phyloP scores from a whole-genome alignment of 2,888 invertebrate genomes.

The Dione vanillae region DNA sequence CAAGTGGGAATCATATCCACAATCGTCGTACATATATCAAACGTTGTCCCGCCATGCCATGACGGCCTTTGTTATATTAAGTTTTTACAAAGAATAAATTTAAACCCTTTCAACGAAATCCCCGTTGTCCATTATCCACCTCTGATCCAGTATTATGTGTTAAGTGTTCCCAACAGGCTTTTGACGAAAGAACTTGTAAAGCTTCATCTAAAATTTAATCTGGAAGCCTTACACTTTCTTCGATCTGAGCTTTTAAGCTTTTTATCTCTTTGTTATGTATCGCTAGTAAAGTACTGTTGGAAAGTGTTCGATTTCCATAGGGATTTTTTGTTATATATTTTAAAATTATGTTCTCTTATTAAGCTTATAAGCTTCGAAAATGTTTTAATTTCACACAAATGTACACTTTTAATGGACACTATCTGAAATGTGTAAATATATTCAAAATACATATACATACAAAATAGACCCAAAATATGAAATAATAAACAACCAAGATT shows the following conservation, averaged over 20 bases:
- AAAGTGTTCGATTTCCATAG: too few species aligned
- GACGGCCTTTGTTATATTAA: not conserved
- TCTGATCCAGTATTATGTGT: not conserved
- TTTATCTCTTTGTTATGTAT: not conserved
- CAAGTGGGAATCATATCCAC: not conserved
- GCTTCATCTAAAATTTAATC: conserved; percentile 13
- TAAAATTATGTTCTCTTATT: too few species aligned
- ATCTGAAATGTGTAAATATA: too few species aligned
- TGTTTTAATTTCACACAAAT: too few species aligned
- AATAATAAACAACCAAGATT: not conserved
- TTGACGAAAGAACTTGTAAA: conserved; percentile 8
- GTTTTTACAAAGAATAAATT: not conserved
- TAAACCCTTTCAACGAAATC: not conserved
- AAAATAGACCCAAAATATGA: not conserved
- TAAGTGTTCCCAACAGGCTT: not conserved
- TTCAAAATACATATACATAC: too few species aligned
- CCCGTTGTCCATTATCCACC: not conserved
- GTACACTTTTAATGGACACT: too few species aligned
- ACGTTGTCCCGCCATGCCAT: too few species aligned
- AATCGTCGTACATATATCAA: too few species aligned
- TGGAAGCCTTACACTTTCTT: not conserved
- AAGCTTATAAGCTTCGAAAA: too few species aligned
- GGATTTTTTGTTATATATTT: too few species aligned
- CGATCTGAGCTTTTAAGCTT: not conserved
- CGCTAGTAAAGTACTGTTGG: too few species aligned